These are phyloP conservation scores for Rhopalosiphum maidis DNA, from an alignment of 1,140 invertebrate species.

Conservation along the genomic window DNA sequence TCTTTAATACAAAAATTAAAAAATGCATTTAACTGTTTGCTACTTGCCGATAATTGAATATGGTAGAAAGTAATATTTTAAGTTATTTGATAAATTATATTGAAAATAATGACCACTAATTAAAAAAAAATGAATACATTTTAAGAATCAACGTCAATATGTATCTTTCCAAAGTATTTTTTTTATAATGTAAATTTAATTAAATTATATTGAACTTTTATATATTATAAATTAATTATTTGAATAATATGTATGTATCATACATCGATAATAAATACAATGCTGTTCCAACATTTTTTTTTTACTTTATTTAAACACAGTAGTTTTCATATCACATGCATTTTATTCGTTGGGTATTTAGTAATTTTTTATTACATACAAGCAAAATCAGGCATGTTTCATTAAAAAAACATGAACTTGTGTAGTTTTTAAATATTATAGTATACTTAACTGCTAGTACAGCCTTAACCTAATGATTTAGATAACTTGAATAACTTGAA, in stretches of 20 bases:
- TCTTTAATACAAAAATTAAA: no score
- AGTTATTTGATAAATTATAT: no score
- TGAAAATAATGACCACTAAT: no score
- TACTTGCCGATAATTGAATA: no score
- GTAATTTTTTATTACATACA: background rate
- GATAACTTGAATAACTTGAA: no score
- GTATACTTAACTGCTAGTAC: background rate
- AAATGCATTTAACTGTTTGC: no score
- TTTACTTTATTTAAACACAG: background rate
- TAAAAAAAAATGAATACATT: no score
- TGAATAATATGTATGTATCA: no score
- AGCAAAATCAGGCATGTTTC: background rate
- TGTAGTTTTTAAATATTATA: background rate
- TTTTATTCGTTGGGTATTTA: background rate
- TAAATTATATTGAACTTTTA: background rate
- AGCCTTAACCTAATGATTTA: background rate
- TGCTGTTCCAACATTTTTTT: background rate
- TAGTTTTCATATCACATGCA: background rate
- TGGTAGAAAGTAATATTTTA: no score
- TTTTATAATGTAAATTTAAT: background rate
- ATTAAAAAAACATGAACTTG: background rate
- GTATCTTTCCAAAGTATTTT: no score
- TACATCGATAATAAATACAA: background rate
- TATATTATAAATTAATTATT: background rate
- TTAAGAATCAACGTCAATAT: no score